These are phyloP conservation scores for Gortyna flavago DNA, from an alignment of 2,888 invertebrate species.

Conservation along the genomic window DNA sequence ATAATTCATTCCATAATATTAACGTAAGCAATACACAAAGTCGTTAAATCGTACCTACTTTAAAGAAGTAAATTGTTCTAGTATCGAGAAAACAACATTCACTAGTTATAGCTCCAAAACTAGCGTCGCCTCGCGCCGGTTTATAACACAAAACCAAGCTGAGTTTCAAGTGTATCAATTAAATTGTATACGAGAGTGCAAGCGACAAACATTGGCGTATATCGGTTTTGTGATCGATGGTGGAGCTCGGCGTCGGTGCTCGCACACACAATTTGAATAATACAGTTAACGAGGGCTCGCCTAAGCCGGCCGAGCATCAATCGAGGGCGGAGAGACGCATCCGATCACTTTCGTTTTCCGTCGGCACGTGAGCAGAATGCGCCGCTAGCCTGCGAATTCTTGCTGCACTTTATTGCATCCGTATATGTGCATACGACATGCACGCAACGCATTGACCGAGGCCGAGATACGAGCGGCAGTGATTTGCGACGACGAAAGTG, in stretches of 20 bases:
- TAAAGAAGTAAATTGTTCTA: conserved; percentile 15
- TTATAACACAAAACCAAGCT: conserved; percentile 68
- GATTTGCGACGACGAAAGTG: conserved; percentile 90
- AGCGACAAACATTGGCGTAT: conserved; percentile 71
- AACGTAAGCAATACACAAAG: neutral
- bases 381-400: conserved; percentile 87
- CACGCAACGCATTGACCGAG: conserved; percentile 89
- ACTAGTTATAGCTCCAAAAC: conserved; percentile 26
- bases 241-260: conserved; percentile 65
- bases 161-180: conserved; percentile 72
- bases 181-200: conserved; percentile 77
- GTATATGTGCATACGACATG: conserved; percentile 89
- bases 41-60: conserved; percentile 11
- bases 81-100: conserved; percentile 26
- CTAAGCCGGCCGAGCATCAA: conserved; percentile 85
- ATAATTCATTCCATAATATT: neutral
- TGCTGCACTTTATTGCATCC: conserved; percentile 88
- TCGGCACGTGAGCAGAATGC: conserved; percentile 87
- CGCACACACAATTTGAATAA: conserved; percentile 86
- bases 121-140: conserved; percentile 49
- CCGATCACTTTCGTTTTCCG: conserved; percentile 89
- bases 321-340: conserved; percentile 87
- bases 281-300: conserved; percentile 85
- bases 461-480: conserved; percentile 87
- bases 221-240: conserved; percentile 80